Evolutionary conservation across 2,113 vertebrate species (phyloP).

Genomic region (Pomatostomus ruficeps): DNA sequence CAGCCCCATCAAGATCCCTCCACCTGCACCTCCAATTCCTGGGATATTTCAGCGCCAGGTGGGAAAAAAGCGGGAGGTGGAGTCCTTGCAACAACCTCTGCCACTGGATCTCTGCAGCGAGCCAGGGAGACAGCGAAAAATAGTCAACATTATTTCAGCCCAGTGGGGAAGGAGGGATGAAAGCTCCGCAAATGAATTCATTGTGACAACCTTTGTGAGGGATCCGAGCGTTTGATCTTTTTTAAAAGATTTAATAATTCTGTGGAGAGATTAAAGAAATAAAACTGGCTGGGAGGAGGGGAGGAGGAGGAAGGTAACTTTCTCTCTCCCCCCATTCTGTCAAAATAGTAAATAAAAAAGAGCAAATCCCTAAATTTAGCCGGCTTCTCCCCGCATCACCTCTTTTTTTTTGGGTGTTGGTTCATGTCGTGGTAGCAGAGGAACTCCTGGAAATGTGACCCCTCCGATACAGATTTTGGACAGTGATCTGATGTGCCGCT

Average conservation of each 20-base stretch:
- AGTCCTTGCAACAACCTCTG: slow-evolving; percentile 3
- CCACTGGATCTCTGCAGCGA: neutral
- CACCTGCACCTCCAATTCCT: neutral
- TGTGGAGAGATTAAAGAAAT: slow-evolving; percentile 65
- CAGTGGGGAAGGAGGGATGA: slow-evolving; percentile 58
- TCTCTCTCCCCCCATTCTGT: slow-evolving; percentile 38
- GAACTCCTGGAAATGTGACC: neutral
- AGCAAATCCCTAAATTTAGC: neutral
- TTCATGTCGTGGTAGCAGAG: neutral
- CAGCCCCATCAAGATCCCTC: neutral
- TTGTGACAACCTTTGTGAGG: slow-evolving; percentile 68
- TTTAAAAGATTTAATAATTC: slow-evolving; percentile 70
- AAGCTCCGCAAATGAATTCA: slow-evolving; percentile 63
- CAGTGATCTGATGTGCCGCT: neutral
- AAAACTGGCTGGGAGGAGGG: slow-evolving; percentile 37
- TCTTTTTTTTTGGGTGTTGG: neutral
- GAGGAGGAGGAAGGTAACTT: slow-evolving; percentile 50
- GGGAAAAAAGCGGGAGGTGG: neutral
- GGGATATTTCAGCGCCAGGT: neutral
- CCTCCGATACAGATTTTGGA: neutral
- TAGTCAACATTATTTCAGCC: slow-evolving; percentile 43
- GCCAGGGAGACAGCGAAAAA: slow-evolving; percentile 21
- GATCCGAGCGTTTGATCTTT: slow-evolving; percentile 66
- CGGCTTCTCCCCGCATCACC: neutral
- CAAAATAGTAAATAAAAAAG: slow-evolving; percentile 59